Base-by-base conservation (phyloP, 2,888 invertebrate species). In the Pasiphila rectangulata region DNA sequence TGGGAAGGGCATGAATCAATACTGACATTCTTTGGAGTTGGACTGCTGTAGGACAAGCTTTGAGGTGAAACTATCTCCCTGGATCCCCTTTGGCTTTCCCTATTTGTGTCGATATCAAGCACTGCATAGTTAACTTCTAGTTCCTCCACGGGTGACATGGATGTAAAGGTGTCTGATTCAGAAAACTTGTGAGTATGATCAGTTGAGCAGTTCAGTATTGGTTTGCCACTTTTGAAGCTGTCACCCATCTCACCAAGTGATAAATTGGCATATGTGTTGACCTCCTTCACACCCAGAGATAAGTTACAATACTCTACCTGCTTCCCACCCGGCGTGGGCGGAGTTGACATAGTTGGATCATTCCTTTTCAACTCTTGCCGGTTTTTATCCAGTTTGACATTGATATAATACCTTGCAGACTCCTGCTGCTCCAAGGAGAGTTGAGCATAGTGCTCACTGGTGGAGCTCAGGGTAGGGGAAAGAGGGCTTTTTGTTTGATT, bases 61-160 rank as follows among this genome's bases (percentile, higher is more conserved):
- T 84, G 84, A 1, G 83, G 76, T 6, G 81, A 79, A 12, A 59
- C 66, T 12, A 74, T 23, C 41, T 82, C 83, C 41, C 67, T 71
- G 2, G 66, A 44, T 1, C 55, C 42, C 59, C 74, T 77, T 5
- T 53, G 39, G 6, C 59, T 66, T 50, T 83, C 83, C 59, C 90
- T 90, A 53, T 84, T 90, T 5, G 87, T 83, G 61, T 94, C 93
- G 65, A 96, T 90, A 74, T 96, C 96, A 55, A 96, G 83, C 55
- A 94, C 91, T 3, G 94, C 94, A 81, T 96, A 96, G 75, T 95
- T 96, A 0, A 95, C 79, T 71, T 83, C 78, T 49, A 82, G 54
- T 56, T 83, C 79, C 64, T 83, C 79, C 16, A 83, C 74, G 17
- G 83, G 80, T 32, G 89, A 81, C 73, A 86, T 72, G 9, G 85